Conservation (phyloP, 2,113 vertebrate genomes). For the Indicator maculatus region DNA sequence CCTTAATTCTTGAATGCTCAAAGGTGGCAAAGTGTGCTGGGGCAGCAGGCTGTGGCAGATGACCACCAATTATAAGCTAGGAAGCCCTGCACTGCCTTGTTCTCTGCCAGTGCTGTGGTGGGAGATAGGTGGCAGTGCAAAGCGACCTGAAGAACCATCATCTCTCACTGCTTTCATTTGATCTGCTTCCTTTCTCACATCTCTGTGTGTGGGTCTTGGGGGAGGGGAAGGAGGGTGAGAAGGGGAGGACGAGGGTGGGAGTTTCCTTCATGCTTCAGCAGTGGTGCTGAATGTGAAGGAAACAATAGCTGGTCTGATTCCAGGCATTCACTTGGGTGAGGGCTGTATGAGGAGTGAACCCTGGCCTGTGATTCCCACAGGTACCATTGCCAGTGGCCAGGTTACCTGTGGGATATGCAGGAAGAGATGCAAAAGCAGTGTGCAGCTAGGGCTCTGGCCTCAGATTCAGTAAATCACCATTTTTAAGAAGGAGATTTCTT, state of each 20-base stretch:
- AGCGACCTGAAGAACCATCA: neutral
- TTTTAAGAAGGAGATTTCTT: neutral
- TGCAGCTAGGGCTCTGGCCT: neutral
- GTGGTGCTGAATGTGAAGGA: conserved; percentile 65
- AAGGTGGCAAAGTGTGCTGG: neutral
- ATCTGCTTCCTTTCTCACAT: conserved; percentile 55
- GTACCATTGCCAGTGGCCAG: neutral
- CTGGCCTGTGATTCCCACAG: conserved; percentile 7
- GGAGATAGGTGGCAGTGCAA: neutral
- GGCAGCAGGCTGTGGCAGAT: neutral
- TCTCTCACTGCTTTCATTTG: conserved; percentile 28
- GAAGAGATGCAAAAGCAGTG: rapidly evolving
- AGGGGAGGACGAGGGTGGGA: conserved; percentile 54
- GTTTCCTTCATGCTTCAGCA: conserved; percentile 71
- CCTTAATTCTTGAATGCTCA: neutral
- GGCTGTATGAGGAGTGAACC: neutral
- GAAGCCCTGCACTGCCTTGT: neutral
- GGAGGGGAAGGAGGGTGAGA: conserved; percentile 27
- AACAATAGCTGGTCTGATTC: conserved; percentile 63
- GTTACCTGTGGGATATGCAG: neutral
- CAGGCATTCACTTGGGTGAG: conserved; percentile 44
- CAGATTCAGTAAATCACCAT: neutral
- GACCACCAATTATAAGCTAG: neutral
- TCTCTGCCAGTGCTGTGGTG: neutral
- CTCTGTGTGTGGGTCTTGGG: conserved; percentile 59